Evolutionary conservation across 2,797 vertebrate genomes (phyloP), one percentile per base, ranked within the genome.

Genomic region (Melanogrammus aeglefinus): DNA sequence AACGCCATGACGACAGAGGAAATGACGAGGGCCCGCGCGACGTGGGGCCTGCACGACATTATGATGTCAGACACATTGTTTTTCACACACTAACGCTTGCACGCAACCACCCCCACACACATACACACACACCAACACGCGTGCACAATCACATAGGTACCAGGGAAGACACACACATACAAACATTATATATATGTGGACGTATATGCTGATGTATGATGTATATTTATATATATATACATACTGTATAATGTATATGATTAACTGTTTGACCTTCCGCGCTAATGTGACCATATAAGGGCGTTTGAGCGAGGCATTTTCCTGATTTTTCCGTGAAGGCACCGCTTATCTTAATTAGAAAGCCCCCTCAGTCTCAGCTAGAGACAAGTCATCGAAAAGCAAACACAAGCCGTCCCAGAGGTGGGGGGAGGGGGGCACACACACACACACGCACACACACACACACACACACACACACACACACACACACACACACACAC

Each of bases 281-380:
- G 51, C 14, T 44, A 9, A 41, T 3, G 33, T 83, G 78, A 78
- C 75, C 76, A 75, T 80, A 79, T 82, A 36, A 31, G 47, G 71
- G 14, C 29, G 51, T 33, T 24, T 38, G 70, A 14, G 69, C 24
- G 3, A 31, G 27, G 66, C 66, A 27, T 24, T 70, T 29, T 74
- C 77, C 75, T 18, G 76, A 44, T 77, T 72, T 77, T 76, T 31
- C 5, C 76, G 31, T 82, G 70, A 86, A 81, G 75, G 80, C 57
- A 14, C 21, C 31, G 63, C 78, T 77, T 29, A 79, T 81, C 78
- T 82, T 82, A 88, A 91, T 89, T 83, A 84, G 77, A n/a, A 31
- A 75, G 63, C 72, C 69, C 74, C 71, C 63, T 27, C 36, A 24
- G 74, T 82, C 38, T 79, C 82, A 80, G 47, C 69, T 78, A 79